These are phyloP conservation scores for Lasiommata megera DNA, from an alignment of 2,888 invertebrate species.

Conservation along the genomic window DNA sequence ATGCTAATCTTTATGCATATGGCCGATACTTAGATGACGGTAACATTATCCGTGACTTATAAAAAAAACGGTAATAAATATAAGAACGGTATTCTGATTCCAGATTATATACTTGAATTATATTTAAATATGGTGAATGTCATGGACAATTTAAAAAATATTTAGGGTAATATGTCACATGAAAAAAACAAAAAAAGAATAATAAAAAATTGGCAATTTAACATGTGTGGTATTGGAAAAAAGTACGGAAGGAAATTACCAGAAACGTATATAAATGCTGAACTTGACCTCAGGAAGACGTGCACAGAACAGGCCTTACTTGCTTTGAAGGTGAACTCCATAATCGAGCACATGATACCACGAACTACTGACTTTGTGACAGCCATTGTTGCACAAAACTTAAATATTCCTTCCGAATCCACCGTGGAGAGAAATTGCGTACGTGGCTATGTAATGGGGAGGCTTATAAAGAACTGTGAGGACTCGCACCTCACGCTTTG, in stretches of 20 bases:
- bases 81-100: slow-evolving; percentile 42
- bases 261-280: slow-evolving; percentile 29
- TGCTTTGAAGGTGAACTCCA: slow-evolving; percentile 79
- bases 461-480: slow-evolving; percentile 58
- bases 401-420: slow-evolving; percentile 22
- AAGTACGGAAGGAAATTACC: slow-evolving; percentile 27
- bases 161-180: too few relatives aligned
- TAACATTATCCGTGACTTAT: slow-evolving; percentile 45
- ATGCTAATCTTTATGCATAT: slow-evolving; percentile 34
- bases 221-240: background rate
- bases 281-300: slow-evolving; percentile 31
- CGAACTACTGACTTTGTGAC: slow-evolving; percentile 71
- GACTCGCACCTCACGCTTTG: slow-evolving; percentile 46
- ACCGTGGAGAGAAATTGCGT: slow-evolving; percentile 23
- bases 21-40: slow-evolving; percentile 42
- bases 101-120: slow-evolving; percentile 4
- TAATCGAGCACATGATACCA: slow-evolving; percentile 74
- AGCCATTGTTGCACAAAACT: slow-evolving; percentile 50
- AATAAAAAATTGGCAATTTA: background rate
- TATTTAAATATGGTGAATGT: too few relatives aligned
- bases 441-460: slow-evolving; percentile 42
- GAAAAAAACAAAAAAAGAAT: background rate
- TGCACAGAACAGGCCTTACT: slow-evolving; percentile 55
- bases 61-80: slow-evolving; percentile 40
- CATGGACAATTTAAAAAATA: too few relatives aligned